phyloP scores from a whole-genome alignment of 2,888 invertebrate genomes.

The Sympetrum striolatum region DNA sequence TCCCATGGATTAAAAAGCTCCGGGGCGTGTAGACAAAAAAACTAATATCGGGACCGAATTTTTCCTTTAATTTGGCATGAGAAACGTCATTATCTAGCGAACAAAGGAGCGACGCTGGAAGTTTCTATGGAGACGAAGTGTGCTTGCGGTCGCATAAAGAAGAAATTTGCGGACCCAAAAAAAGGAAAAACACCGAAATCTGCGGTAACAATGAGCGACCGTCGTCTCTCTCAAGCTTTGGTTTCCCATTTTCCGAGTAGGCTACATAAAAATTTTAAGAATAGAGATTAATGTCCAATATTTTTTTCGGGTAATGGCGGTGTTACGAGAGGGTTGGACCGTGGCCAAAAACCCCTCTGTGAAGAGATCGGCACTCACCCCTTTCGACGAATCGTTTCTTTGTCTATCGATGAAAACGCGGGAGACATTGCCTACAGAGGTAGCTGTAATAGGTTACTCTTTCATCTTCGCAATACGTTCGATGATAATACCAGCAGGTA shows the following conservation, averaged over 20 bases:
- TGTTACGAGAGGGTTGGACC: not conserved
- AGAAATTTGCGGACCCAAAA: not conserved
- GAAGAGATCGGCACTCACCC: not conserved
- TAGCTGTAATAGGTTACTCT: not conserved
- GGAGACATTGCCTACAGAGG: not conserved
- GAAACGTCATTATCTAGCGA: not conserved
- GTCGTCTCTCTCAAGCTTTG: not conserved
- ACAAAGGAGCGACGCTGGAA: not conserved
- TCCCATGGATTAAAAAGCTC: not conserved
- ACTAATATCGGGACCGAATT: not conserved
- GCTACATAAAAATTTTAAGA: not conserved
- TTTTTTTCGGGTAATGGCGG: not conserved
- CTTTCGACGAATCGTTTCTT: not conserved
- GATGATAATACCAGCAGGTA: too few relatives aligned
- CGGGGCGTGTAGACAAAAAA: not conserved
- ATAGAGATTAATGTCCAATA: not conserved
- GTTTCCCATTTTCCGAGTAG: not conserved
- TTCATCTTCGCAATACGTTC: too few relatives aligned
- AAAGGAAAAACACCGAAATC: not conserved
- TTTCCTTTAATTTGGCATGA: not conserved
- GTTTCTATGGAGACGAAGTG: not conserved
- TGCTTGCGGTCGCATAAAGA: not conserved
- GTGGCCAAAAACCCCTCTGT: not conserved
- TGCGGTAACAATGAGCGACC: not conserved
- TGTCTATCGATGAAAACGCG: not conserved